Evolutionary conservation across 2,113 vertebrate species (phyloP).

Genomic region (Laticauda colubrina): DNA sequence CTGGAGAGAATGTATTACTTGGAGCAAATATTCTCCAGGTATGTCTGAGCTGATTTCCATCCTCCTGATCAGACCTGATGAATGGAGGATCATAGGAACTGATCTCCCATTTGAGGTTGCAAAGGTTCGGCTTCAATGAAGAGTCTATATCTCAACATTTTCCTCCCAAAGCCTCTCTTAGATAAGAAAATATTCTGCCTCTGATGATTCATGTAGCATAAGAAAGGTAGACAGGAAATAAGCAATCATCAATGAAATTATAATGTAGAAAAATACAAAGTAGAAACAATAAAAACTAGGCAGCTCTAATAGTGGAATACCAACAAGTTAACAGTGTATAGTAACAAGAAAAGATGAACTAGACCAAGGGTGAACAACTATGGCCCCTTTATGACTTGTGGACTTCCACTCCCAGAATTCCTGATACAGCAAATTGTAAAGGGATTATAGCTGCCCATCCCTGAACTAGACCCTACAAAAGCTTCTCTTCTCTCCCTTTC

Average conservation of each 20-base stretch:
- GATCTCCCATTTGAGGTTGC: neutral
- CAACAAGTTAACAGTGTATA: neutral
- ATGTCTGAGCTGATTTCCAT: neutral
- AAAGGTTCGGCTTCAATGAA: neutral
- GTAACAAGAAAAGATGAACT: neutral
- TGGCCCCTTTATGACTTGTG: neutral
- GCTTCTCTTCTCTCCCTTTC: neutral
- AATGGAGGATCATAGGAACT: neutral
- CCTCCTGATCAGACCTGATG: neutral
- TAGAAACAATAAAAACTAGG: neutral
- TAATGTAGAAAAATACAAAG: neutral
- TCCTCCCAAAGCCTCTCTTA: neutral
- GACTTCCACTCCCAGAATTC: neutral
- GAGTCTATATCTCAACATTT: neutral
- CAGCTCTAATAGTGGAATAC: neutral
- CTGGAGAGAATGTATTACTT: neutral
- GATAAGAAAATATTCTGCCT: neutral
- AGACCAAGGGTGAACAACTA: neutral
- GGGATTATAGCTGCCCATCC: neutral
- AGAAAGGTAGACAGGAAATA: neutral
- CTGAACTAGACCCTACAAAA: neutral
- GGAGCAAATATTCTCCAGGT: neutral
- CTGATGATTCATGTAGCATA: neutral
- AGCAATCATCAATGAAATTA: neutral
- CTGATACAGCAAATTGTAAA: neutral